Evolutionary conservation across 2,113 vertebrate species (phyloP).

Genomic region (Notothenia rossii): DNA sequence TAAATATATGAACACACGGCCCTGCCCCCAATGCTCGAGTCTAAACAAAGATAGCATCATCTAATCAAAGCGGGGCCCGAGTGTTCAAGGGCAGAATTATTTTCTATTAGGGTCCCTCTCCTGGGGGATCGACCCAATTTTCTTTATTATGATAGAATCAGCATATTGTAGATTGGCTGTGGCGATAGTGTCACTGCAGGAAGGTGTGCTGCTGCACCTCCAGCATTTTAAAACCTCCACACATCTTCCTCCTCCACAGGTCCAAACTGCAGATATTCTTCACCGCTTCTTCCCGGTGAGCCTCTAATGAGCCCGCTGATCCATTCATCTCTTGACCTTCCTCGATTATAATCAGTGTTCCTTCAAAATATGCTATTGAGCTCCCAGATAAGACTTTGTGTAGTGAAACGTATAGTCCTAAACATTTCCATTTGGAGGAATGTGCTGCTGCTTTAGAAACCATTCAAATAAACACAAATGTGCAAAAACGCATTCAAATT

Average conservation of each 20-base stretch:
- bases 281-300: constrained; percentile 1
- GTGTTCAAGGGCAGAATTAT: constrained; percentile 91
- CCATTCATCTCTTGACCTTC: constrained; percentile 59
- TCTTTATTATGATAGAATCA: constrained; percentile 94
- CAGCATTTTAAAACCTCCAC: constrained; percentile 81
- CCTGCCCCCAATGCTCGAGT: constrained; percentile 81
- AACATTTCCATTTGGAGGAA: too few species aligned
- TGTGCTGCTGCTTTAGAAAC: too few species aligned
- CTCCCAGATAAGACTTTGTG: constrained; percentile 29
- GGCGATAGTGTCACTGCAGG: constrained; percentile 86
- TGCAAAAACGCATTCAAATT: too few species aligned
- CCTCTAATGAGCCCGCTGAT: constrained; percentile 34
- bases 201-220: constrained; percentile 73
- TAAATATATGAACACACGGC: constrained; percentile 86
- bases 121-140: constrained; percentile 91
- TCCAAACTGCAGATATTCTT: constrained; percentile 9
- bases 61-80: constrained; percentile 87
- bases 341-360: constrained; percentile 51
- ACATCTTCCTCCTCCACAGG: constrained; percentile 16
- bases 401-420: neutral
- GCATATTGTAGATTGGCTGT: constrained; percentile 89
- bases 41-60: constrained; percentile 90
- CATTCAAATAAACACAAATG: too few species aligned
- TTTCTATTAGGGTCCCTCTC: constrained; percentile 87
- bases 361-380: constrained; percentile 44